Evolutionary conservation across 1,140 invertebrate species (phyloP).

Genomic region (Procambarus virginalis): DNA sequence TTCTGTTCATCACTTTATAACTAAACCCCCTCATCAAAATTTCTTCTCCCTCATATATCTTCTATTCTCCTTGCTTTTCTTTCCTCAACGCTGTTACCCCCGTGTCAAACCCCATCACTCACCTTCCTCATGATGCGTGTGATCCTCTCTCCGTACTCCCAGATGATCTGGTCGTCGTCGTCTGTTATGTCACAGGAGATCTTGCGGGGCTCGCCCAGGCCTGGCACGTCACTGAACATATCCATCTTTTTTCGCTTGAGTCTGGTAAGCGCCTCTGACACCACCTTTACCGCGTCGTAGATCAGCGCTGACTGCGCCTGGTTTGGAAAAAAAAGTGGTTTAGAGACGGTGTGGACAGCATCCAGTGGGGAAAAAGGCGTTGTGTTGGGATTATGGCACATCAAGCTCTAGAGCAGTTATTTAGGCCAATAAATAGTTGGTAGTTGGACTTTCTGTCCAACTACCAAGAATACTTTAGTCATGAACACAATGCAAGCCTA

Average conservation of each 20-base stretch:
- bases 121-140: constrained; percentile 36
- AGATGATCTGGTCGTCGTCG: constrained; percentile 16
- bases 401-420: too few relatives aligned
- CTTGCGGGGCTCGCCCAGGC: not conserved
- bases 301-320: constrained; percentile 45
- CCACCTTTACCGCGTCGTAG: constrained; percentile 30
- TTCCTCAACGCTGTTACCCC: not conserved
- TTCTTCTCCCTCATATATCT: too few relatives aligned
- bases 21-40: too few relatives aligned
- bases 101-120: not conserved
- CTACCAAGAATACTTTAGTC: too few relatives aligned
- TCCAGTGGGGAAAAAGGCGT: too few relatives aligned
- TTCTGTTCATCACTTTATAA: too few relatives aligned
- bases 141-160: constrained; percentile 43
- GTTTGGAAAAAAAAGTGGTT: too few relatives aligned
- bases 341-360: too few relatives aligned
- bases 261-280: constrained; percentile 30
- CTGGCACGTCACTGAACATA: not conserved
- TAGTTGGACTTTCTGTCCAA: too few relatives aligned
- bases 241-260: constrained; percentile 41
- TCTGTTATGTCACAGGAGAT: constrained; percentile 23
- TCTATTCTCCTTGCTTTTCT: not conserved
- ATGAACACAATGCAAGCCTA: too few relatives aligned
- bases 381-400: too few relatives aligned
- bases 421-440: too few relatives aligned